Evolutionary conservation across 2,797 vertebrate species (phyloP).

Genomic region (Melanotaenia trifasciata): DNA sequence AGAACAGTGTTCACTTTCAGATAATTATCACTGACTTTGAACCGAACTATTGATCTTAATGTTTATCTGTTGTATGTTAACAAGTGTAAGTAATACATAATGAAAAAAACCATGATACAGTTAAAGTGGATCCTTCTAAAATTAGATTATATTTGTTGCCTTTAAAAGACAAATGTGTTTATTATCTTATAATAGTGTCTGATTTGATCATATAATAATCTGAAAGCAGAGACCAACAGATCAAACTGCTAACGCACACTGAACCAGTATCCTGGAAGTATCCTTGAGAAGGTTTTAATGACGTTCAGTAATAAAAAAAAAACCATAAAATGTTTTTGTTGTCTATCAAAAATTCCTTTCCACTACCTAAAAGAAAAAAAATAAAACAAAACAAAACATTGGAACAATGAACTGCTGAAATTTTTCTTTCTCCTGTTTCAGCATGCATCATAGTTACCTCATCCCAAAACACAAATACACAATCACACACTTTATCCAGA

Average conservation of each 20-base stretch:
- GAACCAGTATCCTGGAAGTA: no score
- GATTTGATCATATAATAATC: neutral
- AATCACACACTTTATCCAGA: slow-evolving; percentile 25
- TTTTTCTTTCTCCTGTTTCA: neutral
- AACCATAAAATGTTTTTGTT: neutral
- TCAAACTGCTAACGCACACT: neutral
- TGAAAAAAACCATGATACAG: no score
- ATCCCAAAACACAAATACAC: neutral
- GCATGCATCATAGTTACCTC: slow-evolving; percentile 15
- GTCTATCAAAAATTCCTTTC: slow-evolving; percentile 1
- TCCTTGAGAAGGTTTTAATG: no score
- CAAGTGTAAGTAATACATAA: no score
- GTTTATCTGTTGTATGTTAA: no score
- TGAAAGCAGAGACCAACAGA: neutral
- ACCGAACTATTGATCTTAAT: no score
- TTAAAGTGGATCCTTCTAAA: no score
- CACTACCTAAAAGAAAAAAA: neutral
- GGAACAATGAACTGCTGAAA: neutral
- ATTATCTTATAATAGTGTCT: neutral
- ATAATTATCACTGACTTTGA: no score
- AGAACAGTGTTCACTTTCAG: no score
- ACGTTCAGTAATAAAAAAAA: no score
- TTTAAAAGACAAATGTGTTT: no score
- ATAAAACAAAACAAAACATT: neutral
- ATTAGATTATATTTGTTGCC: no score